Conservation (phyloP, 2,888 invertebrate genomes). For the Pasiphila rectangulata region DNA sequence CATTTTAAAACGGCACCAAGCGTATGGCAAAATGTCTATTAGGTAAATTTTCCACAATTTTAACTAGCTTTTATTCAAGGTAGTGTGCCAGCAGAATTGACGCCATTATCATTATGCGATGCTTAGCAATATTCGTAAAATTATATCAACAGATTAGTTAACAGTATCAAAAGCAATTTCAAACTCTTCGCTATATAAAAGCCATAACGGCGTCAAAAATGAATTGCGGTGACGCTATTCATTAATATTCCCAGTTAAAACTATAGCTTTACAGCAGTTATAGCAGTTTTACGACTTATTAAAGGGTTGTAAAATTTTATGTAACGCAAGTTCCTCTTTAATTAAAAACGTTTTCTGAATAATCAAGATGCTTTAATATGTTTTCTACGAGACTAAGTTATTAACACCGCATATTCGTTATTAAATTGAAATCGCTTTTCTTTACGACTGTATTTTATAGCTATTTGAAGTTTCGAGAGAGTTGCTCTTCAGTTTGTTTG, state of each 20-base stretch:
- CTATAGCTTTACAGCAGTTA: conserved; percentile 65
- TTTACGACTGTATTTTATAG: conserved; percentile 21
- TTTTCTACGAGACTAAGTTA: conserved; percentile 45
- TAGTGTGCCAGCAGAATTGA: too few species aligned
- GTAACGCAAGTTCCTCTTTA: conserved; percentile 64
- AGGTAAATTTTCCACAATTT: too few species aligned
- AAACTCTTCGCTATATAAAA: conserved; percentile 36
- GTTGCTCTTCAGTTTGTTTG: conserved; percentile 4
- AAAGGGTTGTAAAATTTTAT: conserved; percentile 80
- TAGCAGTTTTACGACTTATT: conserved; percentile 74
- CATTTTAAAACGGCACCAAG: too few species aligned
- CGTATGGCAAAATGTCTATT: too few species aligned
- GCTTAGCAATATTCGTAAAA: conserved; percentile 1
- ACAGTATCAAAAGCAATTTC: conserved; percentile 13
- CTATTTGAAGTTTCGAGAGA: conserved; percentile 11
- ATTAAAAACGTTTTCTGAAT: conserved; percentile 78
- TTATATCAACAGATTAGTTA: conserved; percentile 3
- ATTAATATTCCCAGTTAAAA: conserved; percentile 73
- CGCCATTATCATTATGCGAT: too few species aligned
- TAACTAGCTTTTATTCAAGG: too few species aligned
- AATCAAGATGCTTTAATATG: conserved; percentile 69
- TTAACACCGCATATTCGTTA: conserved; percentile 37
- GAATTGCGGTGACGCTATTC: conserved; percentile 65
- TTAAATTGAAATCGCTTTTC: conserved; percentile 22
- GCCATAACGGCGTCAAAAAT: conserved; percentile 47